phyloP scores from a whole-genome alignment of 2,113 vertebrate species.

The Actinemys pallida region DNA sequence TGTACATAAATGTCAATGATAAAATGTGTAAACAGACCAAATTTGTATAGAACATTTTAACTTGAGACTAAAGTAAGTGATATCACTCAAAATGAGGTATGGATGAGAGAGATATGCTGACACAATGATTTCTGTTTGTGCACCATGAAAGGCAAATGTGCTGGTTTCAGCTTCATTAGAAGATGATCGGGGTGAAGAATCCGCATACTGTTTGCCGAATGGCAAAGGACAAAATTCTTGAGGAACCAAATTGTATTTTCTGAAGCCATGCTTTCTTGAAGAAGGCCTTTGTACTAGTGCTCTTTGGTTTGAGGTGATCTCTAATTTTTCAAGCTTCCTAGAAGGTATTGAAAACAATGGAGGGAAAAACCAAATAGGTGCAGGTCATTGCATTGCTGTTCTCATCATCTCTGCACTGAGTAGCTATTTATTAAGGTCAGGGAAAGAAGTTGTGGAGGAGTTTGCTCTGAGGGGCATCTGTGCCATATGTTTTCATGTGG shows the following conservation, averaged over 20 bases:
- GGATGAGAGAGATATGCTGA: no score
- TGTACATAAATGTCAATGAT: not conserved
- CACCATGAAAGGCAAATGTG: accelerated
- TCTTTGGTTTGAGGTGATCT: accelerated
- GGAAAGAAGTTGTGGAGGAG: not conserved
- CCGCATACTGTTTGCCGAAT: not conserved
- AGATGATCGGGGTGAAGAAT: accelerated
- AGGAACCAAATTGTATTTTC: not conserved
- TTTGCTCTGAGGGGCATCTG: not conserved
- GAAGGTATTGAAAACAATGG: not conserved
- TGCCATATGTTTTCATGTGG: not conserved
- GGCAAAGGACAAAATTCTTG: not conserved
- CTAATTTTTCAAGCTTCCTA: not conserved
- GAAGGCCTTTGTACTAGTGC: not conserved
- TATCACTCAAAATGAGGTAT: no score
- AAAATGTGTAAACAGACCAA: not conserved
- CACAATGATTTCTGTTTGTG: not conserved
- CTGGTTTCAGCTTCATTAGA: not conserved
- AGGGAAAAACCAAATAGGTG: not conserved
- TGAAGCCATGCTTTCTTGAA: not conserved
- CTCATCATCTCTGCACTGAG: not conserved
- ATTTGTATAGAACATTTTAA: not conserved
- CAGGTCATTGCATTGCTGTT: not conserved
- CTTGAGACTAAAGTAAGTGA: not conserved
- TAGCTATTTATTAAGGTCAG: not conserved